Evolutionary conservation across 2,113 vertebrate genomes (phyloP), one percentile per base, ranked within the genome.

Genomic region (Eulemur rufifrons): DNA sequence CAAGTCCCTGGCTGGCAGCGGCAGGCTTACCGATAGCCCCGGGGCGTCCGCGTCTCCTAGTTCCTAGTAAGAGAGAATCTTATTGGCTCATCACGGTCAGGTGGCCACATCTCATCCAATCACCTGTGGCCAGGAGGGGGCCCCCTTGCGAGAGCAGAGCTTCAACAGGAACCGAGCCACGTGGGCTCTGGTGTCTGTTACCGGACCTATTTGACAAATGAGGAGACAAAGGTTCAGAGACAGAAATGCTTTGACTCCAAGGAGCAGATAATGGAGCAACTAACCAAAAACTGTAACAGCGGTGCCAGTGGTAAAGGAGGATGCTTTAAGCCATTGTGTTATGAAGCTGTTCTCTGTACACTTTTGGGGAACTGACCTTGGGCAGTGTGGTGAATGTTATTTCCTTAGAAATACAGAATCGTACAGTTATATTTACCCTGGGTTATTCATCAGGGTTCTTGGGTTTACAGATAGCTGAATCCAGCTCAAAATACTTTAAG

Each of bases 371-470:
- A 21, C 5, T 5, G 6, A 34, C 2, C 8, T 74, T 52, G 21
- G 85, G 6, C 39, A 21, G 11, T 42, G 25, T 20, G 2, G 34
- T 29, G 8, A 20, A 68, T 15, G 39, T 54, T 66, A 86, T 32
- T 89, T 95, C 42, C n/a, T 80, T 74, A 45, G 34, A 42, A 64
- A 61, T 59, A 59, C 54, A 61, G 23, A 90, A 45, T 50, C 29
- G 29, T 52, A 25, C 8, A 15, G 3, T n/a, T 34, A 3, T 2
- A 2, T 76, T 69, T 45, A 56, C 10, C 42, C 42, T 42, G 42
- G 3, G 20, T 27, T 81, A 45, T 37, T 89, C 42, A 20, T 32
- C 27, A 23, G 20, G 14, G 4, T 17, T 86, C 50, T 52, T 25
- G 25, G 27, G 10, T 25, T 86, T 71, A 71, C 27, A 69, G 39